These are phyloP conservation scores for Scelioninae gen. 2 DNA, from an alignment of 2,888 invertebrate genomes.

Conservation along the genomic window DNA sequence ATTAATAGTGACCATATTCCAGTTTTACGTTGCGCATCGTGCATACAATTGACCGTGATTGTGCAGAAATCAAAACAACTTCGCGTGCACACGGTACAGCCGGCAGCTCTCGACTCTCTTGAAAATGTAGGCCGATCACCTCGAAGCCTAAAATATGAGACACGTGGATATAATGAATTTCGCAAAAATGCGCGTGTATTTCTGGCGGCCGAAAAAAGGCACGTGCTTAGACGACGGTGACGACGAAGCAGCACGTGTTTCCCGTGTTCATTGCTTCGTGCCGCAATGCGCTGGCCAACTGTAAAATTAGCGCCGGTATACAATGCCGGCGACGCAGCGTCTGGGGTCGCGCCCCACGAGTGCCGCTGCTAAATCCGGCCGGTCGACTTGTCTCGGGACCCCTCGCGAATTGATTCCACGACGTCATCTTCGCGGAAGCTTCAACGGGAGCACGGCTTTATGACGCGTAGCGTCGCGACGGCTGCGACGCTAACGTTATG, in stretches of 20 bases:
- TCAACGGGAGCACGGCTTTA: constrained; percentile 66
- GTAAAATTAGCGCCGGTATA: constrained; percentile 75
- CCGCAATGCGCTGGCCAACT: constrained; percentile 65
- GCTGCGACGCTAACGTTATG: constrained; percentile 65
- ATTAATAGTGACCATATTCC: too few species aligned
- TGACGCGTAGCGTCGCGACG: constrained; percentile 67
- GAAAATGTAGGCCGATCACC: constrained; percentile 9
- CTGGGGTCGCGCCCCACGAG: constrained; percentile 73
- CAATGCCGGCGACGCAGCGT: constrained; percentile 74
- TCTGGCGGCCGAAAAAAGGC: constrained; percentile 34
- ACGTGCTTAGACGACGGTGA: constrained; percentile 55
- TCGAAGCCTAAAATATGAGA: constrained; percentile 6
- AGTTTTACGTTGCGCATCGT: too few species aligned
- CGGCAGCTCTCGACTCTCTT: too few species aligned
- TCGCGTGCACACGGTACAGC: too few species aligned
- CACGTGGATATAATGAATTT: constrained; percentile 8
- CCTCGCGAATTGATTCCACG: constrained; percentile 52
- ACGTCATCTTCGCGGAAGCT: constrained; percentile 62
- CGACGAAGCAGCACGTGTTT: constrained; percentile 58
- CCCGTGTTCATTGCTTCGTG: constrained; percentile 59
- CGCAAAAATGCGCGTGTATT: constrained; percentile 34
- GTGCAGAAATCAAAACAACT: too few species aligned
- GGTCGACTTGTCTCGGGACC: constrained; percentile 47
- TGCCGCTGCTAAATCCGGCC: constrained; percentile 73
- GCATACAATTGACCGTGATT: too few species aligned